A percentile compares a stretch with the other conserved stretches of the same genome.
Evolutionary conservation across 2,888 invertebrate species (phyloP).

Genomic region (Yponomeuta malinellus): DNA sequence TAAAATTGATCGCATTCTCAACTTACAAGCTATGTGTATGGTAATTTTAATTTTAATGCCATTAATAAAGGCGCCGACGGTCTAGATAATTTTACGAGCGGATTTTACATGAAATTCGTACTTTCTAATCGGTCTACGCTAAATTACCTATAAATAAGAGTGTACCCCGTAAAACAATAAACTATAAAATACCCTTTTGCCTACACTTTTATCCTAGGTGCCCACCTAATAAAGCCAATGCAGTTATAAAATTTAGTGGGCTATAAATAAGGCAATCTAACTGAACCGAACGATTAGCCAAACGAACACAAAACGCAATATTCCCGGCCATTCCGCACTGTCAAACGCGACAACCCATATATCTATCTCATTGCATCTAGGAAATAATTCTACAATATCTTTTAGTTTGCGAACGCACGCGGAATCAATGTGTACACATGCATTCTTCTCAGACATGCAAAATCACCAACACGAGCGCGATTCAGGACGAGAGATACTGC

Average conservation of each 20-base stretch:
- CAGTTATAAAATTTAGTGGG: slow-evolving; percentile 61
- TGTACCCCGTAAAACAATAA: slow-evolving; percentile 16
- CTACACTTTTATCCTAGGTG: slow-evolving; percentile 44
- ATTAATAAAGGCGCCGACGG: slow-evolving; percentile 5
- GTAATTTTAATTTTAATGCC: slow-evolving; percentile 1
- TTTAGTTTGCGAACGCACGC: slow-evolving; percentile 53
- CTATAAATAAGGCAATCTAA: slow-evolving; percentile 56
- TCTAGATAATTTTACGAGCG: slow-evolving; percentile 13
- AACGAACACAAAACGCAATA: slow-evolving; percentile 28
- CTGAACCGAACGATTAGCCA: slow-evolving; percentile 51
- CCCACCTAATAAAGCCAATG: slow-evolving; percentile 51
- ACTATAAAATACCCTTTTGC: slow-evolving; percentile 26
- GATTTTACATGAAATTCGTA: slow-evolving; percentile 12
- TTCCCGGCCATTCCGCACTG: slow-evolving; percentile 29
- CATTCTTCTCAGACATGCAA: slow-evolving; percentile 74
- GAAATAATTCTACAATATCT: slow-evolving; percentile 75
- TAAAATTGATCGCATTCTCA: slow-evolving; percentile 5
- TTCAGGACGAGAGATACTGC: slow-evolving; percentile 39
- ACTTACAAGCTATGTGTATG: slow-evolving; percentile 4
- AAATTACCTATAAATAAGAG: slow-evolving; percentile 17
- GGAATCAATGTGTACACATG: slow-evolving; percentile 46
- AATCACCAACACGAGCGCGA: slow-evolving; percentile 57
- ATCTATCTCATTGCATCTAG: slow-evolving; percentile 56
- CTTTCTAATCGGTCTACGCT: slow-evolving; percentile 19
- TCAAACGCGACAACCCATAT: slow-evolving; percentile 34